Base-by-base conservation (phyloP, 1,140 invertebrate genomes). In the Anastatus disparis region DNA sequence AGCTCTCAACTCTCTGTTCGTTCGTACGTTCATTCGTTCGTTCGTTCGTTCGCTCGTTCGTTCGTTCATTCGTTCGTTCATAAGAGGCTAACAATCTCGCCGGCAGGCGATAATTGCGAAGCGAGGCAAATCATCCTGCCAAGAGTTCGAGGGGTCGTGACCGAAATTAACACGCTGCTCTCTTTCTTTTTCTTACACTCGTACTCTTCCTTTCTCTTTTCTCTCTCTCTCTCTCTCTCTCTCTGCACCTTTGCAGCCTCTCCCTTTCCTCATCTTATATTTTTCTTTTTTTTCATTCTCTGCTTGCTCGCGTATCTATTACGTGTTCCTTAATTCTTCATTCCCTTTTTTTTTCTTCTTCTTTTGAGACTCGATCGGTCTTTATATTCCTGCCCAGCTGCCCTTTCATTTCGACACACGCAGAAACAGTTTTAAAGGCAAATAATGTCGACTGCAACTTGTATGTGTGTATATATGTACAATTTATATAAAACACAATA, bases 401-500 rank as follows among this genome's bases (percentile, higher is more conserved):
- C 27, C 40, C 27, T 55, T 52, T 68, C 0, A 48, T 44, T 62
- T 13, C 22, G 48, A 50, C 46, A 8, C 46, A 9, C 17, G 13
- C 17, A 24, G 62, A 64, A 64, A 53, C 26, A 53, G 50, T 78
- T 78, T 78, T 12, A 77, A 75, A 77, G 71, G 73, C 68, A 74
- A 75, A 78, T 77, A 79, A 78, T 76, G 77, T 63, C 52, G 31
- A 35, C 20, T 12, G 15, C 31, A 20, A 73, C 73, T 77, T 68
- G 69, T n/a, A n/a, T n/a, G n/a, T n/a, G 72, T 74, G 76, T 40
- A 24, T 42, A 56, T 71, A 77, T 70, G 73, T 72, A 74, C 74
- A 75, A 78, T 79, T 75, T 78, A n/a, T n/a, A n/a, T n/a, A n/a
- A n/a, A 70, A 66, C 72, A 74, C 67, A 71, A 77, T 75, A 70